Evolutionary conservation across 2,888 invertebrate genomes (phyloP).

Genomic region (Timandra comae): DNA sequence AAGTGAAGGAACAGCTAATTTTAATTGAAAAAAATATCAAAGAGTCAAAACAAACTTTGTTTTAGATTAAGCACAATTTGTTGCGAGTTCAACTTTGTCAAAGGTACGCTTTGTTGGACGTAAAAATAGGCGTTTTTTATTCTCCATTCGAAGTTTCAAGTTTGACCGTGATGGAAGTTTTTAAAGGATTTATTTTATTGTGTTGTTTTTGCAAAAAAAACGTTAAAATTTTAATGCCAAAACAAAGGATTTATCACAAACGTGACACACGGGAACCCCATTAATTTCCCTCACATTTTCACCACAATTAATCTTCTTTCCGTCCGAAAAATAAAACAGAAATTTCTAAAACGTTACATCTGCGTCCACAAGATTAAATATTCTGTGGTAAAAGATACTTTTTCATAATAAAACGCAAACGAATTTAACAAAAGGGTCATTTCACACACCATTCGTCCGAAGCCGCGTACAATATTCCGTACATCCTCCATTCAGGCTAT

Average conservation of each 20-base stretch:
- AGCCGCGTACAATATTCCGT: constrained; percentile 33
- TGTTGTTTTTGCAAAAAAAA: too few species aligned
- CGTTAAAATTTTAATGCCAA: too few species aligned
- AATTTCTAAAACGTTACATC: too few species aligned
- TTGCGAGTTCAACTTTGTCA: constrained; percentile 3
- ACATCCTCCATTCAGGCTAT: constrained; percentile 38
- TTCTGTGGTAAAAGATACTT: constrained; percentile 7
- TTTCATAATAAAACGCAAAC: constrained; percentile 17
- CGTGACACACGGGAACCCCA: too few species aligned
- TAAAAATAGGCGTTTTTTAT: neutral
- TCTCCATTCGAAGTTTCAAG: neutral
- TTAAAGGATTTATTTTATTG: too few species aligned
- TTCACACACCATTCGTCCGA: constrained; percentile 41
- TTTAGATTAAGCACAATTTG: constrained; percentile 6
- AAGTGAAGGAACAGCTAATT: constrained; percentile 23
- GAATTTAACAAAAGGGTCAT: constrained; percentile 37
- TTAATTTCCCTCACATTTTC: too few species aligned
- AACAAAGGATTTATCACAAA: too few species aligned
- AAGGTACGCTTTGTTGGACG: neutral
- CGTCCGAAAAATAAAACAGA: too few species aligned
- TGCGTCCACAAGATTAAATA: too few species aligned
- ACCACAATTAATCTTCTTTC: too few species aligned
- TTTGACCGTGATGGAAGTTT: neutral
- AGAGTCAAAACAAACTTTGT: constrained; percentile 1
- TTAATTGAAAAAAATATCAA: constrained; percentile 6